Evolutionary conservation across 2,888 invertebrate genomes (phyloP).

Genomic region (Cryptophagus acutangulus): DNA sequence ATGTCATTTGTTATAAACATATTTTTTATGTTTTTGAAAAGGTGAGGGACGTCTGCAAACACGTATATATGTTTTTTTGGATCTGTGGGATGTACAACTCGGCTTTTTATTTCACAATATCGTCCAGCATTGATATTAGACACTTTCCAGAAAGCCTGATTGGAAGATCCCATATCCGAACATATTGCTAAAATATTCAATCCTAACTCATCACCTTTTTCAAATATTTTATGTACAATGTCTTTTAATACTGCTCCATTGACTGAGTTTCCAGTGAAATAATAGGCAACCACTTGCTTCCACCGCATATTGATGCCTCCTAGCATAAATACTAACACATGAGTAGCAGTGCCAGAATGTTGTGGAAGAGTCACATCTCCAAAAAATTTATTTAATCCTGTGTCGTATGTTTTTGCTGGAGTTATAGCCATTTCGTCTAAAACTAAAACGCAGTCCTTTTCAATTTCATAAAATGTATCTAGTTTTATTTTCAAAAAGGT

Average conservation of each 20-base stretch:
- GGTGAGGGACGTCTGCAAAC: slow-evolving; percentile 21
- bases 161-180: slow-evolving; percentile 31
- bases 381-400: slow-evolving; percentile 15
- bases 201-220: slow-evolving; percentile 17
- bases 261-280: slow-evolving; percentile 26
- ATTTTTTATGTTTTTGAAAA: slow-evolving; percentile 25
- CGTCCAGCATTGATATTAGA: slow-evolving; percentile 19
- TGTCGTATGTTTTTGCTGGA: slow-evolving; percentile 15
- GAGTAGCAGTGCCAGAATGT: slow-evolving; percentile 23
- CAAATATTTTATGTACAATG: slow-evolving; percentile 21
- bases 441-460: slow-evolving; percentile 19
- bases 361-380: slow-evolving; percentile 21
- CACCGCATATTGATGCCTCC: slow-evolving; percentile 28
- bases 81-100: slow-evolving; percentile 21
- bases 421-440: slow-evolving; percentile 26
- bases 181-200: slow-evolving; percentile 24
- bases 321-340: slow-evolving; percentile 32
- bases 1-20: slow-evolving; percentile 21
- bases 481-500: slow-evolving; percentile 17
- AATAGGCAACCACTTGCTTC: slow-evolving; percentile 33
- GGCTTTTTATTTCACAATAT: slow-evolving; percentile 10
- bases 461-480: slow-evolving; percentile 11
- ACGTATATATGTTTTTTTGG: slow-evolving; percentile 15
- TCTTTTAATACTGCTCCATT: slow-evolving; percentile 20
- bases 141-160: slow-evolving; percentile 28